Conservation (phyloP, 2,888 invertebrate genomes). For the Cantharis rufa region DNA sequence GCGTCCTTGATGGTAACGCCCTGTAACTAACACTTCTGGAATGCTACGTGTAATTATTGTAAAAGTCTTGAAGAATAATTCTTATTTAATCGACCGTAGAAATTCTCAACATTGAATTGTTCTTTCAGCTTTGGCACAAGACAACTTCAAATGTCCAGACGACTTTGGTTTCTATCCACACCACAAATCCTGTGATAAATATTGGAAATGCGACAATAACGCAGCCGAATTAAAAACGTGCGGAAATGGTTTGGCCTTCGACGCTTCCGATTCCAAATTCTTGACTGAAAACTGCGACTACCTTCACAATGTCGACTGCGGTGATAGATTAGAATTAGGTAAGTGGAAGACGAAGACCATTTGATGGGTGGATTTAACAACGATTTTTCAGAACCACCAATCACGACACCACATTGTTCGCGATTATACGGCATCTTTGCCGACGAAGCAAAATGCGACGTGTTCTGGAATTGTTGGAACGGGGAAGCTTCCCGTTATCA, state of each 20-base stretch:
- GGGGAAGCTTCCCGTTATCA: conserved; percentile 92
- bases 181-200: conserved; percentile 87
- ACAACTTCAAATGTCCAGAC: conserved; percentile 89
- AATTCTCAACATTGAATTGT: background rate
- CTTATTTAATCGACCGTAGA: background rate
- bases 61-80: background rate
- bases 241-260: conserved; percentile 92
- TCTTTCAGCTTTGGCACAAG: conserved; percentile 65
- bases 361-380: background rate
- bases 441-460: conserved; percentile 85
- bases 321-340: conserved; percentile 85
- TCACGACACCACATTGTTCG: conserved; percentile 81
- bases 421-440: conserved; percentile 91
- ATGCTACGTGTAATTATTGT: background rate
- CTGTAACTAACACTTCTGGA: conserved; percentile 2
- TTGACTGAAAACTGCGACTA: conserved; percentile 95
- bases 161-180: conserved; percentile 95
- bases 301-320: conserved; percentile 92
- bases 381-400: conserved; percentile 72
- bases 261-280: conserved; percentile 85
- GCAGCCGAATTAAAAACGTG: conserved; percentile 88
- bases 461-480: conserved; percentile 97
- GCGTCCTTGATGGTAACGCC: conserved; percentile 17
- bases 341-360: conserved; percentile 45
- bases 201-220: conserved; percentile 93